A percentile compares a stretch with the other conserved stretches of the same genome.
Evolutionary conservation across 2,797 vertebrate species (phyloP).

Genomic region (Semaprochilodus insignis): DNA sequence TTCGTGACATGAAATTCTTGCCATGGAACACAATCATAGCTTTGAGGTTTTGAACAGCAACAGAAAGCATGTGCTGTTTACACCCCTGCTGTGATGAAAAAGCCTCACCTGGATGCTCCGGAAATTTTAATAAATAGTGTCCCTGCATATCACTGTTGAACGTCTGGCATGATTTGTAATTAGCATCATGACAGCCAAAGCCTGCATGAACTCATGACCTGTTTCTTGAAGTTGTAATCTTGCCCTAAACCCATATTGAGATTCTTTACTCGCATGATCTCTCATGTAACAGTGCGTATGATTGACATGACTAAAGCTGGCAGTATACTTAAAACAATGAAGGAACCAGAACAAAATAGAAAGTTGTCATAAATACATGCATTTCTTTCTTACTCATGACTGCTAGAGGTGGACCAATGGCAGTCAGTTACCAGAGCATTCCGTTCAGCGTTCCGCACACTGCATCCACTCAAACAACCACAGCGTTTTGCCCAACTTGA

Average conservation of each 20-base stretch:
- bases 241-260: neutral
- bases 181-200: neutral
- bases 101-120: constrained; percentile 1
- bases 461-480: no score
- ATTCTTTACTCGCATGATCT: neutral
- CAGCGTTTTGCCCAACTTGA: no score
- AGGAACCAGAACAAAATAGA: no score
- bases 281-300: neutral
- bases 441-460: no score
- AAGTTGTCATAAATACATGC: no score
- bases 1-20: neutral
- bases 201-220: neutral
- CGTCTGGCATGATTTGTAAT: neutral
- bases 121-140: constrained; percentile 7
- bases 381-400: no score
- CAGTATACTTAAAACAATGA: no score
- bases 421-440: no score
- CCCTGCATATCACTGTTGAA: neutral
- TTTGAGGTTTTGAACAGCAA: neutral
- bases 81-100: constrained; percentile 16
- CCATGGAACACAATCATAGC: neutral
- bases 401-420: no score
- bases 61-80: neutral
- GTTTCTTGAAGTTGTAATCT: neutral
- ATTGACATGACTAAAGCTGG: neutral